Percentiles rank a stretch among this genome's conserved stretches.
These are phyloP conservation scores for Epinotia ramella DNA, from an alignment of 2,888 invertebrate species.

Conservation along the genomic window DNA sequence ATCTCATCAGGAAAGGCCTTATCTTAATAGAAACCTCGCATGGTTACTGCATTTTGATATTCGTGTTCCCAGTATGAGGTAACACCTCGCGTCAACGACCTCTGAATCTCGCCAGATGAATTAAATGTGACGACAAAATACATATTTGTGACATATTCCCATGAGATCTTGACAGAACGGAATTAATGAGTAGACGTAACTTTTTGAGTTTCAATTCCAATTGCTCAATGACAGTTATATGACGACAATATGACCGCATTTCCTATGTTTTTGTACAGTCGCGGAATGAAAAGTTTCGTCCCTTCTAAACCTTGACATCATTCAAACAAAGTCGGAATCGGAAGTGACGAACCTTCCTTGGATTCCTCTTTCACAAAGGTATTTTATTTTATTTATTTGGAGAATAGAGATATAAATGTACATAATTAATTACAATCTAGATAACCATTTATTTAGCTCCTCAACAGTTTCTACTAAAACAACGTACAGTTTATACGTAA, in stretches of 20 bases:
- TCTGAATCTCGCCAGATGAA: conserved; percentile 1
- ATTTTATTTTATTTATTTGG: too few species aligned
- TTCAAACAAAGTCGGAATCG: too few species aligned
- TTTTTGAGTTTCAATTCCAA: background rate
- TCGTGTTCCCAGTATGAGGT: background rate
- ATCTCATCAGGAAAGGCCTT: background rate
- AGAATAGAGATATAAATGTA: too few species aligned
- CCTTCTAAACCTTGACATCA: too few species aligned
- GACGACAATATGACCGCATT: background rate
- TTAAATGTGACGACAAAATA: conserved; percentile 15
- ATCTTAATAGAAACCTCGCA: background rate
- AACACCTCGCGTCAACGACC: conserved; percentile 13
- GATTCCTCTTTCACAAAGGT: too few species aligned
- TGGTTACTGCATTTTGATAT: background rate
- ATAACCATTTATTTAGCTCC: too few species aligned
- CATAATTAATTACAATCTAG: too few species aligned
- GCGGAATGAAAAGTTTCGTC: too few species aligned
- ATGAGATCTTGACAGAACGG: background rate
- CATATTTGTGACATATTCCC: conserved; percentile 14
- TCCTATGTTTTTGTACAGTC: too few species aligned
- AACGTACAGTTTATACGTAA: too few species aligned
- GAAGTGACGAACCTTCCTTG: too few species aligned
- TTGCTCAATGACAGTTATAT: background rate
- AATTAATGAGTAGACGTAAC: background rate
- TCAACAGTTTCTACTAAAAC: too few species aligned